These are phyloP conservation scores for Neocrepidodera transversa DNA, from an alignment of 2,888 invertebrate genomes.

Conservation along the genomic window DNA sequence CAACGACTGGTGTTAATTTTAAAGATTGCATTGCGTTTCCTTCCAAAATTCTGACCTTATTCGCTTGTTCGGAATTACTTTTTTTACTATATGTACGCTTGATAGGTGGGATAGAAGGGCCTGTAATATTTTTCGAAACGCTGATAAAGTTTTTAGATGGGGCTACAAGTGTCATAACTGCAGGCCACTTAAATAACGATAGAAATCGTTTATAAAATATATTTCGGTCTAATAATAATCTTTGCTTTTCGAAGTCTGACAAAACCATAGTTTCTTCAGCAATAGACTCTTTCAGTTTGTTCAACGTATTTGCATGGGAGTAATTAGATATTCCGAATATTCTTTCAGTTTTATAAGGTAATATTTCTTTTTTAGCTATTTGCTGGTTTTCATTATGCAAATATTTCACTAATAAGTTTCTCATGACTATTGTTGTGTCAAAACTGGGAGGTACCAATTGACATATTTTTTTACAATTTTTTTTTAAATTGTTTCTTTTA, in stretches of 20 bases:
- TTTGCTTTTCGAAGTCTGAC: neutral
- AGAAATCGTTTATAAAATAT: constrained; percentile 39
- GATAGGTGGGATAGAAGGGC: neutral
- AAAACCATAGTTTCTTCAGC: neutral
- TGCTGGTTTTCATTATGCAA: constrained; percentile 26
- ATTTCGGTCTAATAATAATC: constrained; percentile 25
- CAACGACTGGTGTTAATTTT: constrained; percentile 31
- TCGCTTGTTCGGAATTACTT: neutral
- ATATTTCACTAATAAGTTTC: constrained; percentile 43
- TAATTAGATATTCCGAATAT: constrained; percentile 7
- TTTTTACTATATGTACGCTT: constrained; percentile 29
- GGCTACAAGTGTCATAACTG: constrained; percentile 37
- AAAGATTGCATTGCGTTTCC: constrained; percentile 11
- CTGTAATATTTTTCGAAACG: neutral
- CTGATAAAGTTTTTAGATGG: constrained; percentile 21
- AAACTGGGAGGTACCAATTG: constrained; percentile 44
- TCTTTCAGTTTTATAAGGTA: neutral
- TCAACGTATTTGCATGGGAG: neutral
- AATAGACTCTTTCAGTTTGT: constrained; percentile 4
- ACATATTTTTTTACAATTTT: neutral
- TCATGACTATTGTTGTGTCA: constrained; percentile 42
- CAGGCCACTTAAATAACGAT: constrained; percentile 41
- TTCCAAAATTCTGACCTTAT: constrained; percentile 8
- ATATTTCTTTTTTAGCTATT: neutral
- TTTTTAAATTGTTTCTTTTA: neutral